Conservation (phyloP, 2,797 vertebrate species). For the Sebastolobus altivelis region DNA sequence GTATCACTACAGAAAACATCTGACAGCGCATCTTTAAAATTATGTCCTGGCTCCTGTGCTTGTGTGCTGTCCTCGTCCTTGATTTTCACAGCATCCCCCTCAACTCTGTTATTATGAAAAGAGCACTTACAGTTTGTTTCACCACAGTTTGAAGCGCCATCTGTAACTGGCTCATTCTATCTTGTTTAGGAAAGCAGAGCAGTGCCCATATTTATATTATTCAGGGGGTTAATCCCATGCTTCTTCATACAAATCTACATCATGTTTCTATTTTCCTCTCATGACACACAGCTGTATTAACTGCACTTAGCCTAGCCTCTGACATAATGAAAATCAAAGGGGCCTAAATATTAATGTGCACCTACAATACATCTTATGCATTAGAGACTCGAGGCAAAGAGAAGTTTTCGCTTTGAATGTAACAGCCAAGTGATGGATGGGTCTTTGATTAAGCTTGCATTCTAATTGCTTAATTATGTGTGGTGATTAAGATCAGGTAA, state of each 20-base stretch:
- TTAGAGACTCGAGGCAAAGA: neutral
- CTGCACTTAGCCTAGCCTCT: neutral
- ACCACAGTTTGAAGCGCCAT: constrained; percentile 51
- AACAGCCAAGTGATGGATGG: constrained; percentile 11
- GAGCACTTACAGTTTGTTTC: constrained; percentile 36
- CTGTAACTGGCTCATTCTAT: constrained; percentile 52
- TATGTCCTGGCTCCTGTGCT: neutral
- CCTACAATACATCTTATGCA: neutral
- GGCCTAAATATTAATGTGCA: neutral
- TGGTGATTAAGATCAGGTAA: constrained; percentile 36
- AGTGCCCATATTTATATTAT: constrained; percentile 22
- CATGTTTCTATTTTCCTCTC: neutral
- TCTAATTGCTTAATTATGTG: constrained; percentile 59
- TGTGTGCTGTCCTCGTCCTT: constrained; percentile 31
- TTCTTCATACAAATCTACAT: constrained; percentile 1
- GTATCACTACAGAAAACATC: constrained; percentile 2
- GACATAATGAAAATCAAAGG: constrained; percentile 11
- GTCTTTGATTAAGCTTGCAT: constrained; percentile 48
- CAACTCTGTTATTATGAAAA: constrained; percentile 41
- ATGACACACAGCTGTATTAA: constrained; percentile 2
- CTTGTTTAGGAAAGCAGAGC: constrained; percentile 24
- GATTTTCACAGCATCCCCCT: constrained; percentile 37
- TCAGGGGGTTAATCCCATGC: constrained; percentile 19
- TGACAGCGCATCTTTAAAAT: constrained; percentile 1
- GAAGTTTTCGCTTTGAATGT: neutral